These are phyloP conservation scores for Pseudopodoces humilis DNA, from an alignment of 2,113 vertebrate genomes.

Conservation along the genomic window DNA sequence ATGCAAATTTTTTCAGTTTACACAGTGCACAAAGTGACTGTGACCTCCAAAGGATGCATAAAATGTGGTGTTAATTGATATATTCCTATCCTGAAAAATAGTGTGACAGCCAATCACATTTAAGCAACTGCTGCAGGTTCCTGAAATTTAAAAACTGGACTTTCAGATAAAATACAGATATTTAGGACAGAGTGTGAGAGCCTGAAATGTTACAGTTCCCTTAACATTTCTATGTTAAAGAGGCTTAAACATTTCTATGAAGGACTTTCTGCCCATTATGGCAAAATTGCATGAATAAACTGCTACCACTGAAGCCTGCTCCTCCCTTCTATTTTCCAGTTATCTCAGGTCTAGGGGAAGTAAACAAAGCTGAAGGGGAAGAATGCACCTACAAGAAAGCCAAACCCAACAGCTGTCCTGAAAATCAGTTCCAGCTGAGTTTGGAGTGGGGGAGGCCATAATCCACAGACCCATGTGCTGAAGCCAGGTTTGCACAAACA, in stretches of 20 bases:
- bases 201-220: neutral
- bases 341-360: neutral
- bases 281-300: neutral
- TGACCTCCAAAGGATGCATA: neutral
- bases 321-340: neutral
- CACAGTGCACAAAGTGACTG: neutral
- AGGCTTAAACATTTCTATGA: neutral
- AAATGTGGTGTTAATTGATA: neutral
- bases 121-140: neutral
- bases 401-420: neutral
- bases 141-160: neutral
- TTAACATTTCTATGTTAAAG: too few species aligned
- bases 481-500: neutral
- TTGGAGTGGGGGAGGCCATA: neutral
- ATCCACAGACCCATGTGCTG: neutral
- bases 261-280: neutral
- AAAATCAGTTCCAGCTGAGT: accelerated
- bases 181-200: neutral
- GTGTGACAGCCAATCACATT: neutral
- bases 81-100: neutral
- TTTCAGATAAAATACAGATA: neutral
- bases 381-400: neutral
- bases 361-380: neutral
- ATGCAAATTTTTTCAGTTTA: neutral
- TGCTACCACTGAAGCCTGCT: accelerated